A percentile compares a stretch with the other conserved stretches of the same genome.
phyloP scores from a whole-genome alignment of 2,888 invertebrate genomes.

The Chrysopilus asiliformis region DNA sequence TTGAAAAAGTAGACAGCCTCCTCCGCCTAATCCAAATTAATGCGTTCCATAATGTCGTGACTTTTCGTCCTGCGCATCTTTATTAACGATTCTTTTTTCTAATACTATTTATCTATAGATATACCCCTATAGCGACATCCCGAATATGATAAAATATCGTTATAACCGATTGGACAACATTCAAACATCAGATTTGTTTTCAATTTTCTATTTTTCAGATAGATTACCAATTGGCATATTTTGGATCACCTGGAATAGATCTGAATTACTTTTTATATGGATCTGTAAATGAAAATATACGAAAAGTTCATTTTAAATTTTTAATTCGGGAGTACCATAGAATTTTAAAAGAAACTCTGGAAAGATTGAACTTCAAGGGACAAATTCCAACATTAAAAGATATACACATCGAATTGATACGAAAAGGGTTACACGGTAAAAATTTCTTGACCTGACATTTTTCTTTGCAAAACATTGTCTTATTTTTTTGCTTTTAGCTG shows the following conservation, averaged over 20 bases:
- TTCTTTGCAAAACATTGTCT: constrained; percentile 2
- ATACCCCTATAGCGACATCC: background rate
- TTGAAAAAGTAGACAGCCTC: too few relatives aligned
- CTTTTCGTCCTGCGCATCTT: too few relatives aligned
- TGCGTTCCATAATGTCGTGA: too few relatives aligned
- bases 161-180: background rate
- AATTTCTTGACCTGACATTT: background rate
- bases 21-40: too few relatives aligned
- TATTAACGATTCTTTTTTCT: too few relatives aligned
- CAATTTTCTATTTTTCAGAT: constrained; percentile 19
- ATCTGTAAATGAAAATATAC: constrained; percentile 31
- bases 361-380: constrained; percentile 25
- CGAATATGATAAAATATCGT: background rate
- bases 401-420: constrained; percentile 29
- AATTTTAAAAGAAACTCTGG: constrained; percentile 25
- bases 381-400: constrained; percentile 31
- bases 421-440: constrained; percentile 30
- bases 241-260: constrained; percentile 33
- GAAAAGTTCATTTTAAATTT: constrained; percentile 29
- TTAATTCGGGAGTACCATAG: constrained; percentile 30
- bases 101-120: background rate
- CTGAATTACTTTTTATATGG: constrained; percentile 31
- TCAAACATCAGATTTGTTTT: background rate
- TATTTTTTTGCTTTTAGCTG: constrained; percentile 20
- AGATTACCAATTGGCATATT: constrained; percentile 32